Evolutionary conservation across 2,113 vertebrate genomes (phyloP), one percentile per base, ranked within the genome.

Genomic region (Sebastes schlegelii): DNA sequence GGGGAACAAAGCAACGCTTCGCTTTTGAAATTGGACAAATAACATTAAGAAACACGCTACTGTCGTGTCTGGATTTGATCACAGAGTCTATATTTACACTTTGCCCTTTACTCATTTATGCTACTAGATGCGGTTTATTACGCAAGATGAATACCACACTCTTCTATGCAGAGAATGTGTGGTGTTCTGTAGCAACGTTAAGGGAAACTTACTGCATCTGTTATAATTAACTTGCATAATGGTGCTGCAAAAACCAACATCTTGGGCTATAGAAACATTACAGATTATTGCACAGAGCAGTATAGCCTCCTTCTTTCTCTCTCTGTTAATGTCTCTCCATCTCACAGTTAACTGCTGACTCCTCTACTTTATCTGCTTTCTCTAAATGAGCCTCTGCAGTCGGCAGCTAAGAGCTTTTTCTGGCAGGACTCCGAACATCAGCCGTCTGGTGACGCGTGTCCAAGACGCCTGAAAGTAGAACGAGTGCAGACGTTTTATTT

Each of bases 341-440:
- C 51, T 17, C 46, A 1, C 4, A 4, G 17, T n/a, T 4, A 14
- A 46, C 54, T 42, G 77, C 83, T 80, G 77, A 72, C 73, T 60
- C 17, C 0, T 34, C 34, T 34, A 17, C 26, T 51, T 26, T 10
- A 3, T 62, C 64, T 19, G 10, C 23, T 23, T 19, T 8, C 13
- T 43, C 43, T 81, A 52, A 73, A 77, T 9, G 63, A 74, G 64
- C 10, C 69, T 57, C 48, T 19, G 62, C 34, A 14, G 5, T 74
- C n/a, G 0, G 14, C 34, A 34, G 34, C 34, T 2, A 34, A 34
- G 34, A 34, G 34, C 72, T 48, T 3, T 49, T 49, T 79, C 34
- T 34, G 34, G 34, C 34, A 34, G 34, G 34, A 9, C 73, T 66
- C 43, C 13, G 21, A 42, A 57, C 60, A 58, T 63, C 73, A 63